Base-by-base conservation (phyloP, 2,113 vertebrate species). In the Psophia crepitans region DNA sequence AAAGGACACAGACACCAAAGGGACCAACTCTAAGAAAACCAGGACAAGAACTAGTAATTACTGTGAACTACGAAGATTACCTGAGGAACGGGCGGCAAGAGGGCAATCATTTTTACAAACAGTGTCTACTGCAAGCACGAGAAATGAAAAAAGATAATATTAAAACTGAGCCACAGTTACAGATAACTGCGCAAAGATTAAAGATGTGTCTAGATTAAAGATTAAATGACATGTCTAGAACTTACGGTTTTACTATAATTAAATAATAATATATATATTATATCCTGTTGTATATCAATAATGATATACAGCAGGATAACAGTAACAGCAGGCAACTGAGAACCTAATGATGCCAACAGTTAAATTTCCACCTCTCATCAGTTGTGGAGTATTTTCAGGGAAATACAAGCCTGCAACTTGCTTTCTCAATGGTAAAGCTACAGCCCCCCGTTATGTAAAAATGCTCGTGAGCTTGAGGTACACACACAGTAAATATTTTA, bases 41-140 rank as follows among this genome's bases (percentile, higher is more conserved):
- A 75, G 48, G 49, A 58, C 3, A 21, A 76, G 24, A 73, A 26
- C 5, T 7, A 54, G 17, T 53, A 75, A 89, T 32, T 63, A 51
- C 32, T 2, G 4, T 44, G 19, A 92, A 57, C 23, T 43, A 8
- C 4, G 6, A 81, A 5, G 17, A 65, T 56, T 26, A 51, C 10
- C 48, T 3, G 5, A 68, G n/a, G 46, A 64, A 46, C 4, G 35
- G 3, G 28, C 89, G n/a, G 60, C 2, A 11, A 61, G 12, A 84
- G 23, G 27, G 26, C 60, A 53, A 23, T 14, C 0, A 37, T 26
- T 84, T 54, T 60, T 64, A 46, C 0, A 2, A 68, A 22, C 2
- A 18, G 8, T 33, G 17, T 43, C 35, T 18, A 33, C 12, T 49
- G 8, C 61, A 69, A 87, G 41, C 24, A 77, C 1, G 2, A 46